Conservation (phyloP, 2,797 vertebrate species). For the Tragopan temminckii region DNA sequence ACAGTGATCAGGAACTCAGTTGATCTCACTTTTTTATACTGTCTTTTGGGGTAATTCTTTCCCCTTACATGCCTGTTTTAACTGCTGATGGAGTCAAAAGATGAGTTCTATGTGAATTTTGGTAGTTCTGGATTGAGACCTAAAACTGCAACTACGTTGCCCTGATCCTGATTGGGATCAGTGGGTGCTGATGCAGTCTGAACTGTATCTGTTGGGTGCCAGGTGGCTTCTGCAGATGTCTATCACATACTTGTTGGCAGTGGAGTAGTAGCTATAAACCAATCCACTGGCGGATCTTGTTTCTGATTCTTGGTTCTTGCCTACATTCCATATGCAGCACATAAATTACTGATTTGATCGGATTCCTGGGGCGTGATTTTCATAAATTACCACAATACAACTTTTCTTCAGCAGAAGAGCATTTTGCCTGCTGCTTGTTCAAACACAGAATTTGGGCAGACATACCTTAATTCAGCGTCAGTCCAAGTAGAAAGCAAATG, state of each 20-base stretch:
- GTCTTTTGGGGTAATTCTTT: background rate
- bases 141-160: background rate
- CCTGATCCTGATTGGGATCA: background rate
- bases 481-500: background rate
- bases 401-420: background rate
- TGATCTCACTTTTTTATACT: background rate
- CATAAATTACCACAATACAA: background rate
- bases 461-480: background rate
- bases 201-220: background rate
- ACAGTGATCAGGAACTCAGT: background rate
- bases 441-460: background rate
- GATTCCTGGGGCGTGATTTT: slow-evolving; percentile 34
- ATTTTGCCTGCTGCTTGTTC: background rate
- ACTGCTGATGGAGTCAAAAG: background rate
- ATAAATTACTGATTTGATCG: background rate
- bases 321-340: slow-evolving; percentile 50
- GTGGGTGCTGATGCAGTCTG: background rate
- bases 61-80: background rate
- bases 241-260: background rate
- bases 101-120: background rate
- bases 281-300: background rate
- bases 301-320: slow-evolving; percentile 18
- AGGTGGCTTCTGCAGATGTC: background rate
- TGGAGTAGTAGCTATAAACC: background rate
- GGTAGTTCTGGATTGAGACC: background rate